Base-by-base conservation (phyloP, 1,140 invertebrate species). In the Lepeophtheirus salmonis region DNA sequence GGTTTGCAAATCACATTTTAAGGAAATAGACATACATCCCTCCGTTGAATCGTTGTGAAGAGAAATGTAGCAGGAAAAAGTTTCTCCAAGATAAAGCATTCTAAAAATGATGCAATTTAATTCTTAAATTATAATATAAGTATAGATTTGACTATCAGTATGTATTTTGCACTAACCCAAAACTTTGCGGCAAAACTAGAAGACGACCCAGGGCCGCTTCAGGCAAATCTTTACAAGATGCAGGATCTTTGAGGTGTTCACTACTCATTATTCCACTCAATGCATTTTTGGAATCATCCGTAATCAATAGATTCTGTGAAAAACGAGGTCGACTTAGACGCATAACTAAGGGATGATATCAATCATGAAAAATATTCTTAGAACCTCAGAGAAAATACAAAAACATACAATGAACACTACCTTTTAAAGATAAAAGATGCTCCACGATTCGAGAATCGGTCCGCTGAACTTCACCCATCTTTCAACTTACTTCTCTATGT, bases 61-160 rank as follows among this genome's bases (percentile, higher is more conserved):
- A 75, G 88, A 92, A 55, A 98, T 82, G 69, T 95, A 97, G 71
- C 91, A 90, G 1, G 91, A 89, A 75, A 97, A 97, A 20, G 89
- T 97, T 78, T 97, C 94, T 17, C 95, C 95, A 21, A 87, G 70
- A 71, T 86, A 86, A 65, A 86, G 83, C 71, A 83, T 84, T 52
- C 83, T 83, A n/a, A n/a, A n/a, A n/a, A n/a, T n/a, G n/a, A n/a
- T n/a, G n/a, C n/a, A n/a, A n/a, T n/a, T n/a, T n/a, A n/a, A n/a
- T n/a, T n/a, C n/a, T n/a, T n/a, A n/a, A n/a, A n/a, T n/a, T n/a
- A n/a, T n/a, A n/a, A n/a, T n/a, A n/a, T n/a, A n/a, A n/a, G n/a
- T n/a, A n/a, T n/a, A n/a, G n/a, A n/a, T n/a, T n/a, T n/a, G n/a
- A n/a, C n/a, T n/a, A n/a, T n/a, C n/a, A n/a, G n/a, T n/a, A n/a